phyloP scores from a whole-genome alignment of 1,140 invertebrate species.

The Brachionus sp. region DNA sequence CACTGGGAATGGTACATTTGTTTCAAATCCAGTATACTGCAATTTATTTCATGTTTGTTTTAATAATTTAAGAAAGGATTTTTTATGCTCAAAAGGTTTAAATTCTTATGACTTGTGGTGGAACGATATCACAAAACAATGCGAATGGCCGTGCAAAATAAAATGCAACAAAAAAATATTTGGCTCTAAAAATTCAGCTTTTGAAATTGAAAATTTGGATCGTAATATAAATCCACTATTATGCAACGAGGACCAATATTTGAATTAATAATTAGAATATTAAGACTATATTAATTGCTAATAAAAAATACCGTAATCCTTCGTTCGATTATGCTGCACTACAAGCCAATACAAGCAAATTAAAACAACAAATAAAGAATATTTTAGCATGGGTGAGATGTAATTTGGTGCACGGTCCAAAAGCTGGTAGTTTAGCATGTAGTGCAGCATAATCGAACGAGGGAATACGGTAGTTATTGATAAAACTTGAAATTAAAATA shows the following conservation, averaged over 20 bases:
- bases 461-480: no score
- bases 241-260: not conserved
- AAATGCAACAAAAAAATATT: constrained; percentile 10
- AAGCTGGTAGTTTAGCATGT: no score
- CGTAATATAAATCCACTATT: not conserved
- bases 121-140: constrained; percentile 36
- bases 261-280: not conserved
- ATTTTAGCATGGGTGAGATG: no score
- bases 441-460: no score
- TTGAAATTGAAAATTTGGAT: constrained; percentile 12
- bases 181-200: not conserved
- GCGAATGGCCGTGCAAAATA: constrained; percentile 44
- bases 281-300: no score
- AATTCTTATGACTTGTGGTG: constrained; percentile 41
- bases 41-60: constrained; percentile 36
- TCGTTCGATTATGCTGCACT: no score
- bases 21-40: not conserved
- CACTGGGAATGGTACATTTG: not conserved
- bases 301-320: no score
- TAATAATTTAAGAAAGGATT: constrained; percentile 1
- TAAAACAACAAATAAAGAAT: no score
- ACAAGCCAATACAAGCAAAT: no score
- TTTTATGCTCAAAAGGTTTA: not conserved
- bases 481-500: no score
- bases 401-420: no score